Conservation (phyloP, 2,888 invertebrate species). For the Gymnoscelis rufifasciata region DNA sequence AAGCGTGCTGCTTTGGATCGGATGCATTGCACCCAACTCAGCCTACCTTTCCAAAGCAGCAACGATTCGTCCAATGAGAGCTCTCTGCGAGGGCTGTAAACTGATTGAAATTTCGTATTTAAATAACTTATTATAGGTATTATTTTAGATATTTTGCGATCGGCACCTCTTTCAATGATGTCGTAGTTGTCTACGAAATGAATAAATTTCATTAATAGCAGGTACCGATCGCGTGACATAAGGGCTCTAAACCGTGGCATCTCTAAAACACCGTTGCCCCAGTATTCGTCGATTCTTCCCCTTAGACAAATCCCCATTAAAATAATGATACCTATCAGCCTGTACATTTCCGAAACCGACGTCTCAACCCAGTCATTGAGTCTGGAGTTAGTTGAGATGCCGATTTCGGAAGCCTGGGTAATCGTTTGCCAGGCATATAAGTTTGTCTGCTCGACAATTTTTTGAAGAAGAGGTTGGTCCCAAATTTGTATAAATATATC, state of each 20-base stretch:
- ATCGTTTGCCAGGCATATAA: background rate
- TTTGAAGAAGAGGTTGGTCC: background rate
- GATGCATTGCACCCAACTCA: slow-evolving; percentile 27
- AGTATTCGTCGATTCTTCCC: background rate
- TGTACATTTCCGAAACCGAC: background rate
- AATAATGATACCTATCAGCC: background rate
- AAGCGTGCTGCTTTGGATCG: slow-evolving; percentile 31
- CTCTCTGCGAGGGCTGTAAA: slow-evolving; percentile 15
- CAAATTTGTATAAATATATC: background rate
- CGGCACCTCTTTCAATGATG: slow-evolving; percentile 8
- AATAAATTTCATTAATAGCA: background rate
- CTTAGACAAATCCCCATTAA: background rate
- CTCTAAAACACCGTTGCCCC: background rate
- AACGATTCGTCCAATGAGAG: slow-evolving; percentile 12
- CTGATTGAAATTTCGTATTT: slow-evolving; percentile 12
- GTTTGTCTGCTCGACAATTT: background rate
- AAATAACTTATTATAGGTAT: slow-evolving; percentile 13
- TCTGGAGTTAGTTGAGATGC: background rate
- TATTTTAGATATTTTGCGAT: slow-evolving; percentile 22
- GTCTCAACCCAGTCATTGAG: background rate
- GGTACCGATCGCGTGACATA: background rate
- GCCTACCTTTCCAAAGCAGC: slow-evolving; percentile 15
- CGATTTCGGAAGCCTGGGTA: background rate
- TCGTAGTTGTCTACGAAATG: slow-evolving; percentile 18
- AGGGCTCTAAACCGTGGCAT: background rate